Evolutionary conservation across 2,888 invertebrate genomes (phyloP), one percentile per base, ranked within the genome.

Genomic region (Hypomecis atomaria): DNA sequence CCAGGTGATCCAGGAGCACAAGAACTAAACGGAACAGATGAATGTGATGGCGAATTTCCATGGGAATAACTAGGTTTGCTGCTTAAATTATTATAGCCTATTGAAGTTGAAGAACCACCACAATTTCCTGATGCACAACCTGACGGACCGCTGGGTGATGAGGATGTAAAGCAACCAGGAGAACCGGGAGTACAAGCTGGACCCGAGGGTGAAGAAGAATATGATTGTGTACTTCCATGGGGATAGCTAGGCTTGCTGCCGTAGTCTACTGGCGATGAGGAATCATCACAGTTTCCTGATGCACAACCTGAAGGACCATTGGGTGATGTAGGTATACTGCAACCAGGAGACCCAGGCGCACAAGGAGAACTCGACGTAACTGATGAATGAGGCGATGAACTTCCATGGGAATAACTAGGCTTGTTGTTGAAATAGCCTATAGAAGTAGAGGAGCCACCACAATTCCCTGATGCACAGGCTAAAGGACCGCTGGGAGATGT

Each of bases 161-260:
- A 34, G 13, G 6, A 10, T 8, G 34, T 52, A 9, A 6, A 9
- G 23, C 63, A 64, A n/a, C 63, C 63, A 4, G 59, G 55, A 34
- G 54, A 55, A 9, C 63, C 63, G 36, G 69, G 65, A 8, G 48
- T 33, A 61, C 70, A 71, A 33, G 10, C 23, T n/a, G 47, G 23
- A 5, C 38, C 58, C 6, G 50, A 52, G 4, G 55, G 38, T 7
- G 37, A 8, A 36, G 38, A 38, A n/a, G 58, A 13, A 40, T 36
- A 36, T 10, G 43, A 50, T 11, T 45, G 38, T 9, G 40, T 34
- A 6, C 45, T 45, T 10, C 56, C 56, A 11, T 53, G 48, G 10
- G 53, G 36, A 52, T 62, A 53, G 44, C 43, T 49, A n/a, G 53
- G 59, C 4, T 45, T 59, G 49, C 2, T 34, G n/a, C 36, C 67